A percentile compares a stretch with the other conserved stretches of the same genome.
Evolutionary conservation across 2,888 invertebrate genomes (phyloP).

Genomic region (Keiferia lycopersicella): DNA sequence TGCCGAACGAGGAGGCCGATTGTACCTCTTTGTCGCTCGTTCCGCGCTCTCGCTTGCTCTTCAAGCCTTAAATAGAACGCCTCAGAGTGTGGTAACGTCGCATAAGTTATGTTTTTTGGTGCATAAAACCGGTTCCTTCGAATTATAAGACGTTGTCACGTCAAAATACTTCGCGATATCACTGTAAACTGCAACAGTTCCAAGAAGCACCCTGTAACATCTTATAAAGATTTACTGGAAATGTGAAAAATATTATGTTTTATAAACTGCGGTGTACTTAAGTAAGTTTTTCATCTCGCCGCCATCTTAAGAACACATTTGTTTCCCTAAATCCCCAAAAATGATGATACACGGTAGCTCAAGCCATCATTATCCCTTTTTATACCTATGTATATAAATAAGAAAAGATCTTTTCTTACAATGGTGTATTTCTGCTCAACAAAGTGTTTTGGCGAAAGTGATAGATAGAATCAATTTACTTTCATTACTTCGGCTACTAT

Average conservation of each 20-base stretch:
- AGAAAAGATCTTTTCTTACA: not conserved
- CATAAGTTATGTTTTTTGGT: too few relatives aligned
- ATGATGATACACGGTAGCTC: conserved; percentile 15
- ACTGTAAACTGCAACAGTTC: too few relatives aligned
- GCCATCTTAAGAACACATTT: conserved; percentile 8
- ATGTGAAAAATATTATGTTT: not conserved
- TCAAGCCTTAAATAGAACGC: too few relatives aligned
- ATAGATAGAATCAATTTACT: conserved; percentile 1
- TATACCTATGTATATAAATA: not conserved
- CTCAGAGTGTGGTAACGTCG: too few relatives aligned
- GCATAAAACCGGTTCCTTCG: too few relatives aligned
- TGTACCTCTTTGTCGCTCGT: too few relatives aligned
- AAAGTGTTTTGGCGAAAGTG: not conserved
- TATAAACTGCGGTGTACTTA: not conserved
- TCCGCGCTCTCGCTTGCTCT: too few relatives aligned
- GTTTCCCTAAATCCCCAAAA: conserved; percentile 12
- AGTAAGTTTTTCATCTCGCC: not conserved
- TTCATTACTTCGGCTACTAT: not conserved
- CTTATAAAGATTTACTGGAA: too few relatives aligned
- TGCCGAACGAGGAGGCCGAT: too few relatives aligned
- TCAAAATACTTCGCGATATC: too few relatives aligned
- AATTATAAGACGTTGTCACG: too few relatives aligned
- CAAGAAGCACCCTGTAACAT: too few relatives aligned
- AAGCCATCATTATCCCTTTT: conserved; percentile 17
- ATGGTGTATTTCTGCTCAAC: not conserved